Base-by-base conservation (phyloP, 2,113 vertebrate species). In the Stigmatopora nigra region DNA sequence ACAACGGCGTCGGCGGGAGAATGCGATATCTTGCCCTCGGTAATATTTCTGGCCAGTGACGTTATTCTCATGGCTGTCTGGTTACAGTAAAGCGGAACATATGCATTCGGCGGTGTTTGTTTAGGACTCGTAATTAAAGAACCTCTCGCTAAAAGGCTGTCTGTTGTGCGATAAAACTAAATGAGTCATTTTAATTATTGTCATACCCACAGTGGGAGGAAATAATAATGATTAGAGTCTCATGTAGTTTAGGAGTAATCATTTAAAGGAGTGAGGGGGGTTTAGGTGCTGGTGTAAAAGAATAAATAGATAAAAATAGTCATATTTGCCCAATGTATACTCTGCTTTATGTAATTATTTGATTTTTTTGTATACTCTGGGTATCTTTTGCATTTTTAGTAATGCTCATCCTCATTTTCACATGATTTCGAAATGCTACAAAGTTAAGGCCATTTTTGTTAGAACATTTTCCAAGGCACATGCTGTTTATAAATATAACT, bases 121-220 rank as follows among this genome's bases (percentile, higher is more conserved):
- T 83, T 61, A 72, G 76, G 47, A 56, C 77, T 77, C 47, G 53
- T 83, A 84, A 87, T 85, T 83, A 85, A 82, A 86, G 83, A 80
- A 60, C 74, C 14, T 86, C 73, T 81, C 75, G 77, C 78, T 77
- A 75, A 70, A 68, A 73, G 49, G 68, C 64, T 78, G 82, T 76
- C 78, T 78, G 65, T 63, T 73, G 44, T 78, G 64, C 61, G 63
- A 78, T 82, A 73, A 83, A 85, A 75, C 64, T 48, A 74, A 83
- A 87, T 87, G 67, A 84, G 82, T 87, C 82, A 81, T 69, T 79
- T 65, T 86, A 86, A 88, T 85, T 81, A 78, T 71, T 86, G 76
- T 85, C 81, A 85, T 83, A 69, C 55, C 7, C 68, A 31, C 68
- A 72, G 77, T 79, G 64, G 62, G 36, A 77, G 67, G 70, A 55